Evolutionary conservation across 1,140 invertebrate genomes (phyloP), one percentile per base, ranked within the genome.

Genomic region (Polypedilum vanderplanki): DNA sequence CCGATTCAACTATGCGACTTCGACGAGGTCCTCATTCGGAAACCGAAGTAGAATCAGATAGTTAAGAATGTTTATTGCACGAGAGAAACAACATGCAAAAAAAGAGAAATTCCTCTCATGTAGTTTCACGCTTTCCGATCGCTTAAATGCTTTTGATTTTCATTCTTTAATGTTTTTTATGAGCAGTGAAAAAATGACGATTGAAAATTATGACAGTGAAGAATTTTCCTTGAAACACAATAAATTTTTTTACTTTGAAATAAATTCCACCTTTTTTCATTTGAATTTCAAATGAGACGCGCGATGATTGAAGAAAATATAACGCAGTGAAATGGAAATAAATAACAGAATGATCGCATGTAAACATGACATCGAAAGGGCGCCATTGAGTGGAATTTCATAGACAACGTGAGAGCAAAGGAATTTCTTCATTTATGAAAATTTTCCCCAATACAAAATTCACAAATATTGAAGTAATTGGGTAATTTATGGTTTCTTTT

Each of bases 281-380:
- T 33, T 33, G 24, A 33, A 33, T 3, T 33, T 33, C 24, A 33
- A 33, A 33, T 33, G 24, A 33, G 24, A 33, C 24, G 24, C 24
- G 24, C 24, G 24, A 33, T 33, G 24, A 33, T 1, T 33, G 24
- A 33, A 33, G 24, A 33, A 33, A 33, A 33, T 33, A 33, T 33
- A 33, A 33, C 24, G 24, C 24, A 33, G 24, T 33, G 24, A 33
- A 33, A 33, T 33, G 5, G 5, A 33, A 33, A 33, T n/a, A 57
- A 57, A 57, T 57, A 12, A n/a, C 12, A 15, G 46, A 57, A 57
- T 57, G 12, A 9, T 15, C n/a, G 46, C 46, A 15, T 57, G 46
- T 57, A 57, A 57, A 57, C 12, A 57, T 57, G 46, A 57, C 46
- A 57, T 57, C n/a, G 46, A 57, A 57, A 57, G 46, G 46, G 46